These are phyloP conservation scores for Petrocephalus schoutedeni DNA, from an alignment of 2,797 vertebrate genomes.

Conservation along the genomic window DNA sequence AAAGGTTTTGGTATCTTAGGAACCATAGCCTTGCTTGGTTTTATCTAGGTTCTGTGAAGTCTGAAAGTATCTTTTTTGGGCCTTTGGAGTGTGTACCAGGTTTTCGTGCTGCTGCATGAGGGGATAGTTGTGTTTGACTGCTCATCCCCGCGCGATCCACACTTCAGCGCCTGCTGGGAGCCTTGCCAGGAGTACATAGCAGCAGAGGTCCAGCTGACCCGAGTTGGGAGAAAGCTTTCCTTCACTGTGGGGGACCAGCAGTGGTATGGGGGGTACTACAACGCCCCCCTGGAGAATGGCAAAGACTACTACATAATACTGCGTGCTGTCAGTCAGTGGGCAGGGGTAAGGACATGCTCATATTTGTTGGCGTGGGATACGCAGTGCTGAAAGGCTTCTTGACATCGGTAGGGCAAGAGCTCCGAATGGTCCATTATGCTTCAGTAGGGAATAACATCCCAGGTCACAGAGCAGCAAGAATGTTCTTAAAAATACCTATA, in stretches of 20 bases:
- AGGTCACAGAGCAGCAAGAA: not conserved
- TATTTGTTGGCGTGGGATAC: not conserved
- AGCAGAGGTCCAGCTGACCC: conserved; percentile 67
- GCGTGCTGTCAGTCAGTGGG: conserved; percentile 79
- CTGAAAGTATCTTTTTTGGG: conserved; percentile 8
- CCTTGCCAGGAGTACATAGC: conserved; percentile 62
- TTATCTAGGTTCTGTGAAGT: not conserved
- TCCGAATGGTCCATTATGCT: not conserved
- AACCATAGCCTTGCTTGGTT: not conserved
- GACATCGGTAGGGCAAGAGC: not conserved
- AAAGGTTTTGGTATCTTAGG: not conserved
- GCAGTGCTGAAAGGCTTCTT: not conserved
- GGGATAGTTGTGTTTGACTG: conserved; percentile 72
- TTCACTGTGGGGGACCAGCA: conserved; percentile 77
- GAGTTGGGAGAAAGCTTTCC: conserved; percentile 61
- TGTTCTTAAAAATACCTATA: not conserved
- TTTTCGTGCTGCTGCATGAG: conserved; percentile 75
- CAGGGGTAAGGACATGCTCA: conserved; percentile 60
- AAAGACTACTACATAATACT: conserved; percentile 77
- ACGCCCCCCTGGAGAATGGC: conserved; percentile 74
- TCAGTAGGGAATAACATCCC: not conserved
- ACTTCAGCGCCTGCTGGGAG: conserved; percentile 53
- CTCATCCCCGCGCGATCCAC: conserved; percentile 54
- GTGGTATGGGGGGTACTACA: conserved; percentile 75
- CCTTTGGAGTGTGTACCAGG: conserved; percentile 77